A percentile compares a stretch with the other conserved stretches of the same genome.
phyloP scores from a whole-genome alignment of 1,140 invertebrate species.

The Pseudomyrmex sp. region DNA sequence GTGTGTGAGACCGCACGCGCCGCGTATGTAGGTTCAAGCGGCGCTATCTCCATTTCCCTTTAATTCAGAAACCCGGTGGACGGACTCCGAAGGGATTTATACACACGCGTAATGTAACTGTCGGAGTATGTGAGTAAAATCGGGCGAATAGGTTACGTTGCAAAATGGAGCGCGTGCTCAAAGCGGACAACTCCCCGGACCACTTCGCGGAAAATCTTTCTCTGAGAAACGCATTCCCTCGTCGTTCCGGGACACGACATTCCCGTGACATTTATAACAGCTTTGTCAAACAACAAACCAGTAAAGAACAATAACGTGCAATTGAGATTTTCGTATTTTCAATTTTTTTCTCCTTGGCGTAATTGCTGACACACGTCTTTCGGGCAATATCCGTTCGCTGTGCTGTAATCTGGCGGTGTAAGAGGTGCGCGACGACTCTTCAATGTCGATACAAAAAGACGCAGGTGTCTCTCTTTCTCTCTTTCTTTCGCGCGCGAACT shows the following conservation, averaged over 20 bases:
- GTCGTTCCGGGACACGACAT: not conserved
- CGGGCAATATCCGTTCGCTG: constrained; percentile 18
- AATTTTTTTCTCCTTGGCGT: not conserved
- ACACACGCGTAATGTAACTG: not conserved
- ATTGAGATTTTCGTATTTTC: not conserved
- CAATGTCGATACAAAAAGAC: not conserved
- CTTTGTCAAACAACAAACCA: constrained; percentile 4
- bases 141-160: constrained; percentile 60
- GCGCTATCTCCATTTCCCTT: constrained; percentile 68
- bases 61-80: constrained; percentile 52
- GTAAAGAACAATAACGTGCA: not conserved
- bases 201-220: constrained; percentile 10
- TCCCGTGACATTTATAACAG: not conserved
- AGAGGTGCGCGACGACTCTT: constrained; percentile 29
- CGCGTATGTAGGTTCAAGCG: too few relatives aligned
- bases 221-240: too few relatives aligned
- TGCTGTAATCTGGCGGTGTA: constrained; percentile 58
- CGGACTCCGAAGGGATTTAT: not conserved
- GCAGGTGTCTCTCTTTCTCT: not conserved
- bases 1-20: too few relatives aligned
- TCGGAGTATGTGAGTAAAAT: constrained; percentile 32
- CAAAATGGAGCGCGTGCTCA: constrained; percentile 63
- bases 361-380: not conserved
- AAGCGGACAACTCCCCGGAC: not conserved
- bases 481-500: not conserved